Percentiles rank a stretch among this genome's conserved stretches.
Conservation (phyloP, 2,113 vertebrate genomes). For the Emydura subglobosa region DNA sequence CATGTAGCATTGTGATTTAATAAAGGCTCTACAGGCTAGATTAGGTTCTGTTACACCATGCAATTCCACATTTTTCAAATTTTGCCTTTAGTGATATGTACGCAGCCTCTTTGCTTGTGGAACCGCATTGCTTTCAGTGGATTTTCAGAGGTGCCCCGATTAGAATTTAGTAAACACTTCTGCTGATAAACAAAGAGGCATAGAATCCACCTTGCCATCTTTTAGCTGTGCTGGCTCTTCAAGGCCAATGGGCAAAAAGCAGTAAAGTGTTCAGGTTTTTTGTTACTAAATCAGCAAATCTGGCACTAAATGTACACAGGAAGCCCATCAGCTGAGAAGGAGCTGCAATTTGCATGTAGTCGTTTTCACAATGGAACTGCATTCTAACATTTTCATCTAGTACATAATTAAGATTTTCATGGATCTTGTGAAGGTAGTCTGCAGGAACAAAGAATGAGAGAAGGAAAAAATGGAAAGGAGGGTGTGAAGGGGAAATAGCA, state of each 20-base stretch:
- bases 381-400: neutral
- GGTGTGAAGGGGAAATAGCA: neutral
- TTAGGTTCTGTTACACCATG: neutral
- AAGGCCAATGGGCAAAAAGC: neutral
- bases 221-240: neutral
- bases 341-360: neutral
- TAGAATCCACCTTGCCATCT: neutral
- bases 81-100: accelerated
- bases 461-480: neutral
- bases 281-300: neutral
- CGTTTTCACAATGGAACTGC: neutral
- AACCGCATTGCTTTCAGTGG: neutral
- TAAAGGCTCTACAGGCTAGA: neutral
- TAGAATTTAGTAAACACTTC: accelerated
- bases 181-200: neutral
- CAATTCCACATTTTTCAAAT: neutral
- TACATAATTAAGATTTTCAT: neutral
- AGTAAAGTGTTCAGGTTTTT: neutral
- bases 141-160: neutral
- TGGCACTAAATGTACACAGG: neutral
- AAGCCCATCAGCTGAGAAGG: neutral
- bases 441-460: neutral
- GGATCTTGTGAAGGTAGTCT: neutral
- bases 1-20: neutral
- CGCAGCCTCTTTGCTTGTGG: neutral